These are phyloP conservation scores for Cirrhinus molitorella DNA, from an alignment of 2,797 vertebrate genomes.

Conservation along the genomic window DNA sequence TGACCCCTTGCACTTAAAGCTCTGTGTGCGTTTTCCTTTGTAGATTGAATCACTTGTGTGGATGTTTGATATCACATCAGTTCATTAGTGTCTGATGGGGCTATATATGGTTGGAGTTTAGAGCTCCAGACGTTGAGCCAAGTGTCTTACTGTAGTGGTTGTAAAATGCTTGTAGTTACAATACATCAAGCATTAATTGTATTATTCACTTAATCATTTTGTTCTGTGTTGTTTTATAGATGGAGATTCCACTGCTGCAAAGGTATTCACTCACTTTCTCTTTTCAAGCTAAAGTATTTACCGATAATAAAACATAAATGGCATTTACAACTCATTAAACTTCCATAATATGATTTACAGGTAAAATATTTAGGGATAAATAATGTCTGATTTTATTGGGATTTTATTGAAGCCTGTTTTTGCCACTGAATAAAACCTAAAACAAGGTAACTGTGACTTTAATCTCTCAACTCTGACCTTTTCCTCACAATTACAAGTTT, in stretches of 20 bases:
- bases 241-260: constrained; percentile 51
- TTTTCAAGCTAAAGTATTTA: background rate
- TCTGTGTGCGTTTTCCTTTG: background rate
- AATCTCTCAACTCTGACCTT: too few relatives aligned
- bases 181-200: background rate
- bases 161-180: background rate
- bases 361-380: background rate
- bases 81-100: background rate
- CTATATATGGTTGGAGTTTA: background rate
- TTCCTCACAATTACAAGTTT: too few relatives aligned
- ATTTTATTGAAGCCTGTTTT: background rate
- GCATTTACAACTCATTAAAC: background rate
- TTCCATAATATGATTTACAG: background rate
- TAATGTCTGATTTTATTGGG: background rate
- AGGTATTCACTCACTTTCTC: constrained; percentile 2
- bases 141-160: background rate
- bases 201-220: background rate
- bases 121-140: background rate
- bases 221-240: constrained; percentile 37
- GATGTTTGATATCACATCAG: background rate
- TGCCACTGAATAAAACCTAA: too few relatives aligned
- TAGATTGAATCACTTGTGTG: constrained; percentile 14
- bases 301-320: fast-evolving
- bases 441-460: too few relatives aligned
- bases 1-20: constrained; percentile 26